Evolutionary conservation across 35 echinoderm and acorn worm species (phyloP).

Genomic region (Apostichopus japonicus): DNA sequence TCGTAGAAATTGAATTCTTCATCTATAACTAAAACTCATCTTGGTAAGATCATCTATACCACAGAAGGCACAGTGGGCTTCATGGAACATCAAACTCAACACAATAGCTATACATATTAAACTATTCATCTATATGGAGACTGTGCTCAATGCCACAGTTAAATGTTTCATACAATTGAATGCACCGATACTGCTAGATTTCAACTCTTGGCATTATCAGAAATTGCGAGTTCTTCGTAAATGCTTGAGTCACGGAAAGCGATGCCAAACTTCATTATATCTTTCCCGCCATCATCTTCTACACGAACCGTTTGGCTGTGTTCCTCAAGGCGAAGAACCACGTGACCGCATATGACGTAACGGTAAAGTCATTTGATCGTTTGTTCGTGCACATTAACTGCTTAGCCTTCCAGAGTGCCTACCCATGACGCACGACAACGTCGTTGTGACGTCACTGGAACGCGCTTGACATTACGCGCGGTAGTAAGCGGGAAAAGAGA

Average conservation of each 20-base stretch:
- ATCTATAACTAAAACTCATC: too few relatives aligned
- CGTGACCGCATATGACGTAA: slow-evolving; percentile 32
- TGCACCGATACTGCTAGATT: neutral
- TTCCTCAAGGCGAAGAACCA: slow-evolving; percentile 1
- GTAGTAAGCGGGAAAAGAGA: neutral
- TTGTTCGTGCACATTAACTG: slow-evolving; percentile 38
- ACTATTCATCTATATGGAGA: too few relatives aligned
- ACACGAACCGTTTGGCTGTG: slow-evolving; percentile 15
- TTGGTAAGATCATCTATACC: too few relatives aligned
- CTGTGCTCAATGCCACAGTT: too few relatives aligned
- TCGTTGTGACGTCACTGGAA: slow-evolving; percentile 44
- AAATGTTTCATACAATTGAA: too few relatives aligned
- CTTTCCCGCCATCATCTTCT: neutral
- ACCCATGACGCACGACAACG: slow-evolving; percentile 19
- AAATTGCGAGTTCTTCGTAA: neutral
- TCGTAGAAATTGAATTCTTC: too few relatives aligned
- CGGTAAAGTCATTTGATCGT: slow-evolving; percentile 21
- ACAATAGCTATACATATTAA: too few relatives aligned
- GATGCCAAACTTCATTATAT: neutral
- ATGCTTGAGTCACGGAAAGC: neutral
- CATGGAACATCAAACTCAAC: too few relatives aligned
- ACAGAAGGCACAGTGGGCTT: too few relatives aligned
- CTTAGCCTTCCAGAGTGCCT: slow-evolving; percentile 8
- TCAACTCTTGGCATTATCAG: neutral
- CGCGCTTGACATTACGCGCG: slow-evolving; percentile 39